Conservation (phyloP, 2,797 vertebrate genomes). For the Botia almorhae region DNA sequence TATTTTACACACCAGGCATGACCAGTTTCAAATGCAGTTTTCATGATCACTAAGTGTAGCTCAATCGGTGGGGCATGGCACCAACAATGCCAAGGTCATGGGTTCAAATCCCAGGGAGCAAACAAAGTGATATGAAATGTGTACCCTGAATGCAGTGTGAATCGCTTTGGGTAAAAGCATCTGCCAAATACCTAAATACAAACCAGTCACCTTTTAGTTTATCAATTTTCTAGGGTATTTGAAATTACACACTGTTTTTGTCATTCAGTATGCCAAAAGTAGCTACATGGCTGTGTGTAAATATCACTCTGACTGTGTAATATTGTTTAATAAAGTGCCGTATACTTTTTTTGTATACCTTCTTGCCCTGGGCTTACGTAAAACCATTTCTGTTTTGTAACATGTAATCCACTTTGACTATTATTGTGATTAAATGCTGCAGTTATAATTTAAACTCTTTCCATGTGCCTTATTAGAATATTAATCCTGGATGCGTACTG, state of each 20-base stretch:
- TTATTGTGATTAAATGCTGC: conserved; percentile 62
- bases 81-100: not conserved
- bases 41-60: not conserved
- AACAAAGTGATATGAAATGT: not conserved
- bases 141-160: not conserved
- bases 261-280: not conserved
- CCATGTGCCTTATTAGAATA: conserved; percentile 57
- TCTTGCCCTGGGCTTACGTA: conserved; percentile 44
- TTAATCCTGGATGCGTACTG: conserved; percentile 50
- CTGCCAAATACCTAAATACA: not conserved
- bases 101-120: not conserved
- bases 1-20: not conserved
- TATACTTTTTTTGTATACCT: conserved; percentile 44
- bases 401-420: conserved; percentile 62
- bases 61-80: not conserved
- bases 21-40: not conserved
- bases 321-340: conserved; percentile 23
- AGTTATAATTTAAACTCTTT: conserved; percentile 58
- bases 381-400: conserved; percentile 57
- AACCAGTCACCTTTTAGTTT: not conserved
- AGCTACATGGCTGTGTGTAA: conserved; percentile 21
- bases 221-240: not conserved
- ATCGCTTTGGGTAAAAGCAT: not conserved
- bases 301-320: conserved; percentile 46
- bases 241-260: not conserved